Base-by-base conservation (phyloP, 2,888 invertebrate genomes). In the Yponomeuta malinellus region DNA sequence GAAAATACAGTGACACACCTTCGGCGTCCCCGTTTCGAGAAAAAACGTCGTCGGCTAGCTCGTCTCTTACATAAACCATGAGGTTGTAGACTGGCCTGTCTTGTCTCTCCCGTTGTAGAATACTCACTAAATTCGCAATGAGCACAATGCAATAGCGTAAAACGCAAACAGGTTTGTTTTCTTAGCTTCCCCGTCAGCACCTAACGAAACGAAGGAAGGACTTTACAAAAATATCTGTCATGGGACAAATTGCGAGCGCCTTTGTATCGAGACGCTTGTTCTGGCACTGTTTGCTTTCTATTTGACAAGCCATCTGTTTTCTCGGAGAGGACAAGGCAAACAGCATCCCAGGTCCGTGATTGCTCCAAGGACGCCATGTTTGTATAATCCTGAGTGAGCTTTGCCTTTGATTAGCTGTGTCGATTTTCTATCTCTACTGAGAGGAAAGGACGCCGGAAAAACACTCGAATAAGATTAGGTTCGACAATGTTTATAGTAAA, bases 281-380 rank as follows among this genome's bases (percentile, higher is more conserved):
- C 80, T 80, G 79, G 78, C 76, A 78, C 70, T 86, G 82, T 89
- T 88, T 88, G 78, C 81, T 78, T 78, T 82, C 79, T 83, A 79
- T 89, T 89, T 89, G 88, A 88, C 88, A 87, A 85, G 85, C 87
- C 85, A 86, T 87, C 80, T 80, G 83, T 86, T 86, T 83, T 81
- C 81, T 79, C 81, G 84, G 85, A 86, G 84, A 85, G 84, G 83
- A 82, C 82, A 77, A 78, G 76, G 81, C 79, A 88, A 89, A 88
- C 83, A 85, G 76, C 76, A 81, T 78, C 78, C 78, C 78, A 79
- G 77, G 77, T 77, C 74, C 78, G 82, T 89, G 89, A 90, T 90
- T 90, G 88, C 85, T 82, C 82, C 79, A 82, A 88, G 83, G 84
- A 83, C 78, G 79, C 68, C 48, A 75, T 86, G 81, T 87, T 86